Percentiles rank a stretch among this genome's conserved stretches.
These are phyloP conservation scores for Whitmania pigra DNA, from an alignment of 1,140 invertebrate species.

Conservation along the genomic window DNA sequence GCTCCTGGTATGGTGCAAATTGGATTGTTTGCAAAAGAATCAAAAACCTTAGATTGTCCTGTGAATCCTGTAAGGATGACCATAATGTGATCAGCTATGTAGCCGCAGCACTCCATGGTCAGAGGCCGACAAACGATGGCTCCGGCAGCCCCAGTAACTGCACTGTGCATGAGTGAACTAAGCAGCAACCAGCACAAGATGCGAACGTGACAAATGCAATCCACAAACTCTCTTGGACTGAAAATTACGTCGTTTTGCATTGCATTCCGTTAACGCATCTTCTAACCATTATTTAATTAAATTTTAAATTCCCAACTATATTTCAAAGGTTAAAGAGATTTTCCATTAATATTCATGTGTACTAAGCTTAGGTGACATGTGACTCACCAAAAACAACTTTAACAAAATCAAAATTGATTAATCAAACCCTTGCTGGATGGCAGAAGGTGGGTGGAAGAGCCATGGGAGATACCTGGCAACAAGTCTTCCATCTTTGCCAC, in stretches of 20 bases:
- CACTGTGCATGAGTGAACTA: slow-evolving; percentile 76
- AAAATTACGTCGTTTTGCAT: no score
- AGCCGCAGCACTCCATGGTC: slow-evolving; percentile 83
- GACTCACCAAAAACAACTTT: not conserved
- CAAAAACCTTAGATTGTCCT: slow-evolving; percentile 68
- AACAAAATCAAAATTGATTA: slow-evolving; percentile 4
- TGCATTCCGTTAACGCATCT: not conserved
- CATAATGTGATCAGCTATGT: slow-evolving; percentile 92
- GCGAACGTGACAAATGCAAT: slow-evolving; percentile 85
- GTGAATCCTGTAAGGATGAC: slow-evolving; percentile 83
- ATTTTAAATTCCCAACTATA: not conserved
- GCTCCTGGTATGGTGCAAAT: not conserved
- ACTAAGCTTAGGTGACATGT: not conserved
- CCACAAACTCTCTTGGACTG: slow-evolving; percentile 81
- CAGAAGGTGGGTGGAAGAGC: slow-evolving; percentile 72
- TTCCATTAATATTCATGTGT: no score
- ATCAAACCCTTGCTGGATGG: slow-evolving; percentile 64
- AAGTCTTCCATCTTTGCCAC: slow-evolving; percentile 68
- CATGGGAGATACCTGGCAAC: slow-evolving; percentile 75
- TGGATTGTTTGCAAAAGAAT: not conserved
- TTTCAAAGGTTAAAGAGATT: not conserved
- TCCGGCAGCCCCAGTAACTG: slow-evolving; percentile 46
- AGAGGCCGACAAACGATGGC: slow-evolving; percentile 63
- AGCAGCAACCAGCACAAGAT: slow-evolving; percentile 87
- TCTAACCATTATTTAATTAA: not conserved